These are phyloP conservation scores for Sceloporus undulatus DNA, from an alignment of 2,113 vertebrate genomes.

Conservation along the genomic window DNA sequence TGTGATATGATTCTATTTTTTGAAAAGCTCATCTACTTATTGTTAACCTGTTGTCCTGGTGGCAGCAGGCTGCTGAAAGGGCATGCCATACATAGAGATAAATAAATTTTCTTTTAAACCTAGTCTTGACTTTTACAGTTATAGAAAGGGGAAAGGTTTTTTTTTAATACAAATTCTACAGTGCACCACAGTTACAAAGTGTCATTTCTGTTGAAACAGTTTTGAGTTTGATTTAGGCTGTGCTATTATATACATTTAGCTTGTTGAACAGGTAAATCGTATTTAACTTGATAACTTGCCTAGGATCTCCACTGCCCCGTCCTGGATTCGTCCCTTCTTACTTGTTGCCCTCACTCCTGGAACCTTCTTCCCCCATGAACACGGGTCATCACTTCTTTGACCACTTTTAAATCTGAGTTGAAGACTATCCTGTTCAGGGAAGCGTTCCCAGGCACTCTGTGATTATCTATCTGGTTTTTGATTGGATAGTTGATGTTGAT, in stretches of 20 bases:
- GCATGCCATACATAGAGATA: background rate
- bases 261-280: background rate
- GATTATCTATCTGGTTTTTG: no score
- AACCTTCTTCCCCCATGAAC: no score
- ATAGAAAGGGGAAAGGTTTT: background rate
- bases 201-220: background rate
- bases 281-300: no score
- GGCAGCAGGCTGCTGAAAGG: background rate
- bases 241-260: background rate
- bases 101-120: conserved; percentile 11
- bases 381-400: no score
- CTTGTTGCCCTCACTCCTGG: no score
- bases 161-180: background rate
- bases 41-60: background rate
- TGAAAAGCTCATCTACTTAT: background rate
- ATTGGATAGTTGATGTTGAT: no score
- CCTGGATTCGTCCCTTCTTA: no score
- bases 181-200: background rate
- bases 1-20: background rate
- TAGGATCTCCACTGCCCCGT: no score
- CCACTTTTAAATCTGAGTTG: no score
- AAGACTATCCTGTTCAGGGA: no score
- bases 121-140: conserved; percentile 40
- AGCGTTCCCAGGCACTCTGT: no score
- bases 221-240: background rate